phyloP scores from a whole-genome alignment of 2,888 invertebrate genomes.

The Hedychridium roseum region DNA sequence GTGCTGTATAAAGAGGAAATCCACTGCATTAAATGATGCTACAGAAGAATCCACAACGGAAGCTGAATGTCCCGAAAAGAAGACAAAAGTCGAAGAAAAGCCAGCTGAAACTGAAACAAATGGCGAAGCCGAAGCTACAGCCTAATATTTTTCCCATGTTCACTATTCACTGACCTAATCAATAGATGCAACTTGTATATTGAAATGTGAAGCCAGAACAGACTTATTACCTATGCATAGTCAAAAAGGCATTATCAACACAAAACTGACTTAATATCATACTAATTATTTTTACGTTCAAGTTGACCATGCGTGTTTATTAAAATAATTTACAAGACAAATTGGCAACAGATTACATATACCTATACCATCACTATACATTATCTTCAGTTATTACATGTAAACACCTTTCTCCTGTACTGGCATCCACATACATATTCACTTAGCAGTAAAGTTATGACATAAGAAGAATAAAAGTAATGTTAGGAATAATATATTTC shows the following conservation, averaged over 20 bases:
- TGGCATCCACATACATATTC: slow-evolving; percentile 31
- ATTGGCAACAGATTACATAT: slow-evolving; percentile 24
- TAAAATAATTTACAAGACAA: slow-evolving; percentile 24
- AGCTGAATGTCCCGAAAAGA: slow-evolving; percentile 76
- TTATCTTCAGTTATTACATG: slow-evolving; percentile 18
- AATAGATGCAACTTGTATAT: slow-evolving; percentile 51
- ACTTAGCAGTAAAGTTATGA: slow-evolving; percentile 30
- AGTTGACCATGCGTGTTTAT: slow-evolving; percentile 31
- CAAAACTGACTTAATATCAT: slow-evolving; percentile 21
- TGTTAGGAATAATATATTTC: slow-evolving; percentile 54
- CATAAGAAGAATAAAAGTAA: slow-evolving; percentile 40
- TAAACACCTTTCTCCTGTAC: slow-evolving; percentile 27
- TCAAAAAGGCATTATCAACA: slow-evolving; percentile 28
- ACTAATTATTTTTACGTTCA: slow-evolving; percentile 36
- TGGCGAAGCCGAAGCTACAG: slow-evolving; percentile 62
- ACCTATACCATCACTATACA: slow-evolving; percentile 18
- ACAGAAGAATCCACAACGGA: slow-evolving; percentile 62
- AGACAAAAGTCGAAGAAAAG: slow-evolving; percentile 74
- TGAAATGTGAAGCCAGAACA: slow-evolving; percentile 44
- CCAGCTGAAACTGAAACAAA: slow-evolving; percentile 68
- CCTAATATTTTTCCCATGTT: slow-evolving; percentile 41
- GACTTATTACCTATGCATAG: slow-evolving; percentile 45
- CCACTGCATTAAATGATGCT: slow-evolving; percentile 63
- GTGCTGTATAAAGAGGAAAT: slow-evolving; percentile 76
- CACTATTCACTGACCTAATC: slow-evolving; percentile 44